Conservation (phyloP, 2,797 vertebrate genomes). For the Pempheris klunzingeri region DNA sequence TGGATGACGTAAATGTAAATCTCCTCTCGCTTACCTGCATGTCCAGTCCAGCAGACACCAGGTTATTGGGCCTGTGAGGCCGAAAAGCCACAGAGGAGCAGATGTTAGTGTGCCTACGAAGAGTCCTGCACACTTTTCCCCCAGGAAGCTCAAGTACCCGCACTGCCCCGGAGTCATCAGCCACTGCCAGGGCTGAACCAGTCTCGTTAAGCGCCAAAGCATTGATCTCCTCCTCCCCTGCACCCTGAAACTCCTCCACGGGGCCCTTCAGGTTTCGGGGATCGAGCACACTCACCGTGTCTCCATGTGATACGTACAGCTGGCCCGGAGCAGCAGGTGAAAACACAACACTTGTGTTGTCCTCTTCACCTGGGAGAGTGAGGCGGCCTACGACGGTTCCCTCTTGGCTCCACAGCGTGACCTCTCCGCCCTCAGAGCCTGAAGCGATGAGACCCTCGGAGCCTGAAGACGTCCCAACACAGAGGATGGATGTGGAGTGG, state of each 20-base stretch:
- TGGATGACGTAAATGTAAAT: no score
- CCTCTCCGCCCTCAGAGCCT: slow-evolving; percentile 91
- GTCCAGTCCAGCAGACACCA: slow-evolving; percentile 95
- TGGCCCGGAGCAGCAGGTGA: slow-evolving; percentile 77
- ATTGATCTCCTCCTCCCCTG: slow-evolving; percentile 96
- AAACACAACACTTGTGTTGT: slow-evolving; percentile 89
- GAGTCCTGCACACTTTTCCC: slow-evolving; percentile 88
- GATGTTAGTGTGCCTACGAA: slow-evolving; percentile 95
- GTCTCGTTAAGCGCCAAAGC: slow-evolving; percentile 89
- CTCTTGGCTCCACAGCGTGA: slow-evolving; percentile 89
- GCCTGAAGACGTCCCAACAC: slow-evolving; percentile 83
- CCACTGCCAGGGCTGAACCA: slow-evolving; percentile 87
- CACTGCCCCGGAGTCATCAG: slow-evolving; percentile 92
- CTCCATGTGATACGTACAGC: slow-evolving; percentile 90
- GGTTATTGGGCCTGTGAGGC: slow-evolving; percentile 93
- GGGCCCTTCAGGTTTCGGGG: slow-evolving; percentile 85
- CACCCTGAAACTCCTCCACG: slow-evolving; percentile 78
- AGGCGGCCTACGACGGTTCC: slow-evolving; percentile 79
- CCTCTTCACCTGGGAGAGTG: slow-evolving; percentile 80
- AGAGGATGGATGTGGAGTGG: slow-evolving; percentile 89
- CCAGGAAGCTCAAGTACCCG: slow-evolving; percentile 90
- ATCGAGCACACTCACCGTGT: slow-evolving; percentile 89
- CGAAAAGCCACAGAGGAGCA: slow-evolving; percentile 94
- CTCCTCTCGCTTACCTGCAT: slow-evolving; percentile 91
- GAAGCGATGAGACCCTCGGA: slow-evolving; percentile 89